Base-by-base conservation (phyloP, 2,888 invertebrate species). In the Oscheius sp. region DNA sequence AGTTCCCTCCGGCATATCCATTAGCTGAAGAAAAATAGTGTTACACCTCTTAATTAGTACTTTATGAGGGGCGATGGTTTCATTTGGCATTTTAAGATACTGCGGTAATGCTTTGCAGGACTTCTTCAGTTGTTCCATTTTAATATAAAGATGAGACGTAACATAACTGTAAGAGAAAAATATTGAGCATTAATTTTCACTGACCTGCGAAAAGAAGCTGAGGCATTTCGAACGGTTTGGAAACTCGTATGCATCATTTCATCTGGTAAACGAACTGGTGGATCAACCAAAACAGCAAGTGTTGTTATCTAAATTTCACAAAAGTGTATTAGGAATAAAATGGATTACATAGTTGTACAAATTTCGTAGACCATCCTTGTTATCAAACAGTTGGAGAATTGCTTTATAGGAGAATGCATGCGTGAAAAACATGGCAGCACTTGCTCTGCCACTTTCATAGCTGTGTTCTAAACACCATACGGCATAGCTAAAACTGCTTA, bases 401-500 rank as follows among this genome's bases (percentile, higher is more conserved):
- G 95, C 93, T 84, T 94, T 92, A 89, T 96, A 98, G 53, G 64
- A 75, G 45, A 82, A 49, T 0, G 73, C 94, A 63, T 96, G 92
- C 0, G 95, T 94, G 89, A 99, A 96, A 90, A 99, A 99, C 95
- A 97, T 96, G 29, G 96, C 95, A 1, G 96, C 96, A 90, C 98
- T 96, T 87, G 96, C 96, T 75, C 96, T 92, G n/a, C 96, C 96
- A 0, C 96, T 97, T 90, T 96, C 96, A 89, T 96, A 95, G 0
- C 96, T 95, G 85, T 96, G 95, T 88, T 97, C 97, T 64, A 99
- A 89, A 55, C 98, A 91, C 96, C 97, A 98, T 2, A 98, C 90
- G 0, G 94, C 94, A 89, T 97, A 98, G 80, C 93, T 93, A 88
- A 49, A 72, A 13, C 3, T 35, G 35, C 9, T 53, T 27, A 41